Evolutionary conservation across 2,113 vertebrate species (phyloP), one percentile per base, ranked within the genome.

Genomic region (Saguinus midas): DNA sequence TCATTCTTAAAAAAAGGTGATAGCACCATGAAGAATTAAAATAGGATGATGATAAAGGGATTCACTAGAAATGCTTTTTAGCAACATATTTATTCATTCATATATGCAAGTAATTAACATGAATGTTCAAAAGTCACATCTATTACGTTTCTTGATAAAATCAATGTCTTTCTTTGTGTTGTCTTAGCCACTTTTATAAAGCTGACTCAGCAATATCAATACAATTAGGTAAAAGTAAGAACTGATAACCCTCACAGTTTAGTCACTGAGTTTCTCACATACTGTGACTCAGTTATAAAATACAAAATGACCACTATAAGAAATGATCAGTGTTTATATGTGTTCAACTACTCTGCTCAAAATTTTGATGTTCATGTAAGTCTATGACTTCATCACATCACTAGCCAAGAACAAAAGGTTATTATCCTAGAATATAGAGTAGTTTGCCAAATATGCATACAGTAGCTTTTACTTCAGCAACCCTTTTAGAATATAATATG

Each of bases 371-470:
- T 43, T 80, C 83, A 72, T 21, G 0, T 21, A 50, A 48, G 83
- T 80, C 76, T 73, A 73, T 11, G 18, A 83, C 37, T 90, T 96
- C 95, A 83, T 66, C 87, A 98, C 82, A 75, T 84, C n/a, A 93
- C 97, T 66, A 40, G 81, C 48, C 66, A 87, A 95, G 1, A 1
- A 58, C 8, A 61, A 7, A 68, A 66, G 84, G 72, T 21, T 78
- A 64, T 85, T 95, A 64, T 85, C 91, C 91, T 97, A 93, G 93
- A 98, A 96, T 27, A 75, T 4, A 43, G 50, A 93, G 35, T 76
- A 94, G 83, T 73, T 97, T 83, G 82, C 96, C 78, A 96, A 87
- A 89, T 80, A 58, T 70, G 97, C 78, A 89, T 87, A 97, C 93
- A 97, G 76, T 83, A 88, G 96, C 50, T 75, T 70, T 95, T 68